Evolutionary conservation across 2,113 vertebrate species (phyloP).

Genomic region (Sigmodon hispidus): DNA sequence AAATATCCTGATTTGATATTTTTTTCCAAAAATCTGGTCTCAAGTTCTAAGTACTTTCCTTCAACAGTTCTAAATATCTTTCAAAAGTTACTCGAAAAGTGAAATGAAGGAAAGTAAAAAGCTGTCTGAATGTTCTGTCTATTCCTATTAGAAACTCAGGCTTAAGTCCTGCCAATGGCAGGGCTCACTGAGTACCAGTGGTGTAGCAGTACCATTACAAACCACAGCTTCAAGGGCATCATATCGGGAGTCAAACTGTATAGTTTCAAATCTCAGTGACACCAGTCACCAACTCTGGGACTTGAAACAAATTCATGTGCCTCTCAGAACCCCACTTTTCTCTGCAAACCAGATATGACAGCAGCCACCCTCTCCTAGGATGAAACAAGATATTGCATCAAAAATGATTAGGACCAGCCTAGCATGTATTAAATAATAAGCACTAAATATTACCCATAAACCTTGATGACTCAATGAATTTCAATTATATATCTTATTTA

Average conservation of each 20-base stretch:
- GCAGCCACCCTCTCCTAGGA: neutral
- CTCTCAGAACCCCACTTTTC: neutral
- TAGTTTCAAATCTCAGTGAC: conserved; percentile 2
- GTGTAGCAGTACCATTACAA: neutral
- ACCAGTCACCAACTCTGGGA: neutral
- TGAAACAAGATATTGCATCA: neutral
- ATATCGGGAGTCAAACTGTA: neutral
- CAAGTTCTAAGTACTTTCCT: conserved; percentile 60
- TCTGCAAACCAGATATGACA: neutral
- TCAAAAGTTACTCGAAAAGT: conserved; percentile 46
- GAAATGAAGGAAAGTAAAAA: conserved; percentile 48
- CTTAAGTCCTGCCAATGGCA: neutral
- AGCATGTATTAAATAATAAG: neutral
- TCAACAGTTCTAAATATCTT: conserved; percentile 54
- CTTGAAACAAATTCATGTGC: neutral
- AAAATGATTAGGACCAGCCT: neutral
- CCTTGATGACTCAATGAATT: conserved; percentile 14
- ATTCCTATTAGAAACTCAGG: conserved; percentile 33
- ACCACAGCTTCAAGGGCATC: neutral
- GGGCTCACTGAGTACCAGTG: neutral
- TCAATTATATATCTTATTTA: neutral
- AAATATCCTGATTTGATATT: conserved; percentile 44
- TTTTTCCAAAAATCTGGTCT: conserved; percentile 37
- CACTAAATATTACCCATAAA: neutral
- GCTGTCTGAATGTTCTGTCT: neutral